Evolutionary conservation across 2,888 invertebrate species (phyloP), one percentile per base, ranked within the genome.

Genomic region (Caenorhabditis sp.): DNA sequence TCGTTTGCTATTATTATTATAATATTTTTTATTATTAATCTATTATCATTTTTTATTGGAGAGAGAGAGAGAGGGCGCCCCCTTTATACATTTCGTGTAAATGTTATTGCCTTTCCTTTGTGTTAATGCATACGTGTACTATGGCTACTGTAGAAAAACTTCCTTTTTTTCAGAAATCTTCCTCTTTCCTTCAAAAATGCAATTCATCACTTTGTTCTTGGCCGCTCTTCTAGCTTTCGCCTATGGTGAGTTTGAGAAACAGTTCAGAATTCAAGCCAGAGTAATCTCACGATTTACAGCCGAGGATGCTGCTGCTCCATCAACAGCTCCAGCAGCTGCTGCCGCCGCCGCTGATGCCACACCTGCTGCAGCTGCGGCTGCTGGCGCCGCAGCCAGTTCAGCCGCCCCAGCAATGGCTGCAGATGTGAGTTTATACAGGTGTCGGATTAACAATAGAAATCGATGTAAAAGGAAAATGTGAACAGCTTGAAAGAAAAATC

Each of bases 121-220:
- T n/a, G n/a, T n/a, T n/a, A n/a, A n/a, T n/a, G n/a, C n/a, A n/a
- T n/a, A n/a, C n/a, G n/a, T n/a, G n/a, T n/a, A n/a, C n/a, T n/a
- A n/a, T n/a, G n/a, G n/a, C n/a, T n/a, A n/a, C n/a, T n/a, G n/a
- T n/a, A n/a, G n/a, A n/a, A n/a, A n/a, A n/a, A n/a, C n/a, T n/a
- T n/a, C n/a, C n/a, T n/a, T n/a, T 59, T 64, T 58, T 59, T 17
- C 58, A 64, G 25, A 64, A 58, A 50, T 49, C 17, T 23, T 25
- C 36, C 21, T 10, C 31, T 52, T 25, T 53, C 38, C 53, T 38
- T 63, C 23, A 31, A 58, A 27, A 31, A 58, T 57, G 7, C 25
- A 25, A 57, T 1, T 26, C 27, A 17, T 27, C 27, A 27, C 27
- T 5, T 27, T 57, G 26, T 27, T 57, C 26, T 27, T 57, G 26